Evolutionary conservation across 2,888 invertebrate species (phyloP).

Genomic region (Drosophila parthenogenetica): DNA sequence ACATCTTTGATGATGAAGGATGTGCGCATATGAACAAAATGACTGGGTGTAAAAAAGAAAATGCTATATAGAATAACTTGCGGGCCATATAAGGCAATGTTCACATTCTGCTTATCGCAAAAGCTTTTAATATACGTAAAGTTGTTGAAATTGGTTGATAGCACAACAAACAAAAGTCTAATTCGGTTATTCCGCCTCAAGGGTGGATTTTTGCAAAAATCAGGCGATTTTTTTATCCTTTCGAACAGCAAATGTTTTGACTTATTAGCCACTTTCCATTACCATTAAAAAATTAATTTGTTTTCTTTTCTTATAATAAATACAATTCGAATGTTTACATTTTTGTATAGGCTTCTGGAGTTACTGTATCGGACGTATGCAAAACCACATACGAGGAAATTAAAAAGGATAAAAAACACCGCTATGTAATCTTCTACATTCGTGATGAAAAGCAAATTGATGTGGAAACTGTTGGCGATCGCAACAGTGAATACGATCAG

Average conservation of each 20-base stretch:
- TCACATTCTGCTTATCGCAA: slow-evolving; percentile 9
- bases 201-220: slow-evolving; percentile 2
- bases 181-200: not conserved
- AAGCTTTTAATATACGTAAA: slow-evolving; percentile 18
- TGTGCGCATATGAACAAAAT: slow-evolving; percentile 14
- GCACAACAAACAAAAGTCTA: slow-evolving; percentile 1
- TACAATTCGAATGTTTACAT: not conserved
- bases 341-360: slow-evolving; percentile 94
- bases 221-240: not conserved
- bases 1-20: slow-evolving; percentile 14
- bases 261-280: too few relatives aligned
- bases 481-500: slow-evolving; percentile 96
- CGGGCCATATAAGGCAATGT: slow-evolving; percentile 17
- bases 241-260: too few relatives aligned
- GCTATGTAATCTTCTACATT: slow-evolving; percentile 98
- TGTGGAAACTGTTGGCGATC: slow-evolving; percentile 95
- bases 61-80: slow-evolving; percentile 5
- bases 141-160: not conserved
- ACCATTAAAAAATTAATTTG: too few relatives aligned
- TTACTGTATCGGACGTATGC: slow-evolving; percentile 97
- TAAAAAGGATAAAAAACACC: slow-evolving; percentile 98
- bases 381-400: slow-evolving; percentile 98
- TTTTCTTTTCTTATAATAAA: not conserved
- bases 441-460: slow-evolving; percentile 98
- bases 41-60: not conserved